phyloP scores from a whole-genome alignment of 2,888 invertebrate genomes.

The Eristalis pertinax region DNA sequence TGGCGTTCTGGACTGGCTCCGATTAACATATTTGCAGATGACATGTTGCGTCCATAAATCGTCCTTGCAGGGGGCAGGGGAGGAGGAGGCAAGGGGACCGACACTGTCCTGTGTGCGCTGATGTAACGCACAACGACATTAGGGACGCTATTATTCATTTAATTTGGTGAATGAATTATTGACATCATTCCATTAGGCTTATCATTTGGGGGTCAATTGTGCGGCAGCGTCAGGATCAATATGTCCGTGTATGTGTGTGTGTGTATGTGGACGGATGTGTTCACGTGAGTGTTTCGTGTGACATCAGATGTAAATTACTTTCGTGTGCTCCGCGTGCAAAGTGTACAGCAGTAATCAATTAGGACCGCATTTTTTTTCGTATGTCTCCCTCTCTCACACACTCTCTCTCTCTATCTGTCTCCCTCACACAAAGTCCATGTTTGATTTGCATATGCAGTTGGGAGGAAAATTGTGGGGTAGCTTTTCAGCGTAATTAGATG shows the following conservation, averaged over 20 bases:
- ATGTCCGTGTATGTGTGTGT: not conserved
- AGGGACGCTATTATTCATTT: slow-evolving; percentile 72
- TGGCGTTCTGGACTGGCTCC: slow-evolving; percentile 39
- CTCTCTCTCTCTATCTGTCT: not conserved
- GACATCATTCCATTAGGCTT: slow-evolving; percentile 68
- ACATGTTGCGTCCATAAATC: slow-evolving; percentile 72
- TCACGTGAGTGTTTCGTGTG: slow-evolving; percentile 16
- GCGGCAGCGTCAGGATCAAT: slow-evolving; percentile 11
- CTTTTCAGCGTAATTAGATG: slow-evolving; percentile 1
- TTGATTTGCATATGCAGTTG: not conserved
- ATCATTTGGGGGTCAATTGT: slow-evolving; percentile 54
- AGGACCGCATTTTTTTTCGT: not conserved
- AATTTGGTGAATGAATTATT: slow-evolving; percentile 72
- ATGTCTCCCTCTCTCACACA: not conserved
- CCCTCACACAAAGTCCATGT: not conserved
- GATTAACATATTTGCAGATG: slow-evolving; percentile 72
- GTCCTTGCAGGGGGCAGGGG: slow-evolving; percentile 33
- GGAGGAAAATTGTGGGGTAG: not conserved
- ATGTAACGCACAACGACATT: slow-evolving; percentile 63
- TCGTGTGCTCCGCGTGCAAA: slow-evolving; percentile 21
- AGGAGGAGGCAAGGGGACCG: not conserved
- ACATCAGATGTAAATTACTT: slow-evolving; percentile 52
- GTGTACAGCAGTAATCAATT: slow-evolving; percentile 63
- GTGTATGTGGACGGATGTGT: too few species aligned
- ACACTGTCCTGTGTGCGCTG: slow-evolving; percentile 24